Percentiles rank a stretch among this genome's conserved stretches.
phyloP scores from a whole-genome alignment of 1,140 invertebrate species.

The Hyposmocoma kahamanoa region DNA sequence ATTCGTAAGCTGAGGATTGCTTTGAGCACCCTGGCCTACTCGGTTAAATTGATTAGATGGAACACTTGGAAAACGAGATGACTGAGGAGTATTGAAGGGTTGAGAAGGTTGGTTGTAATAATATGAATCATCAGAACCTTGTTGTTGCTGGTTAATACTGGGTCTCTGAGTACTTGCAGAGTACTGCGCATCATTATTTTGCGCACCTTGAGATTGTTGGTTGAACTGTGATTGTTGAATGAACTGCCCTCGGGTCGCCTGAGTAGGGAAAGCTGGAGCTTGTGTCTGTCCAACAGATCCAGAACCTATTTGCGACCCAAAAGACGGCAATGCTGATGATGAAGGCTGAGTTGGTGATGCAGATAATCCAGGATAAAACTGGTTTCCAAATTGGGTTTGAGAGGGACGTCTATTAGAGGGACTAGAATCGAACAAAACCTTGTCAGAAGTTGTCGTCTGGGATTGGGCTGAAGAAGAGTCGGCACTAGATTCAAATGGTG shows the following conservation, averaged over 20 bases:
- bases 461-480: slow-evolving; percentile 3
- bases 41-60: slow-evolving; percentile 27
- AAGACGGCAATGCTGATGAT: not conserved
- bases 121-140: slow-evolving; percentile 31
- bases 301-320: too few relatives aligned
- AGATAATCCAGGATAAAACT: not conserved
- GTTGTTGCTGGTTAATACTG: slow-evolving; percentile 22
- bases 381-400: not conserved
- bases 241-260: slow-evolving; percentile 2
- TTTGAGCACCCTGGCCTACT: slow-evolving; percentile 8
- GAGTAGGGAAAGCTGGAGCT: not conserved
- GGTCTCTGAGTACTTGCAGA: slow-evolving; percentile 22
- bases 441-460: not conserved
- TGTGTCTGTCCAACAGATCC: not conserved
- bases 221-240: slow-evolving; percentile 4
- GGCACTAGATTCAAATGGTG: slow-evolving; percentile 27
- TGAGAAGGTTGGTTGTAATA: slow-evolving; percentile 37
- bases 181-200: slow-evolving; percentile 18
- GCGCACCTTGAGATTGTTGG: not conserved
- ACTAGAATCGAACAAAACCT: not conserved
- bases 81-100: slow-evolving; percentile 26
- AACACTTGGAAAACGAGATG: slow-evolving; percentile 17
- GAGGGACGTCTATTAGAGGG: not conserved
- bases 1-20: slow-evolving; percentile 1
- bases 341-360: not conserved